A percentile compares a stretch with the other conserved stretches of the same genome.
These are phyloP conservation scores for Drosophila anomelani DNA, from an alignment of 2,888 invertebrate species.

Conservation along the genomic window DNA sequence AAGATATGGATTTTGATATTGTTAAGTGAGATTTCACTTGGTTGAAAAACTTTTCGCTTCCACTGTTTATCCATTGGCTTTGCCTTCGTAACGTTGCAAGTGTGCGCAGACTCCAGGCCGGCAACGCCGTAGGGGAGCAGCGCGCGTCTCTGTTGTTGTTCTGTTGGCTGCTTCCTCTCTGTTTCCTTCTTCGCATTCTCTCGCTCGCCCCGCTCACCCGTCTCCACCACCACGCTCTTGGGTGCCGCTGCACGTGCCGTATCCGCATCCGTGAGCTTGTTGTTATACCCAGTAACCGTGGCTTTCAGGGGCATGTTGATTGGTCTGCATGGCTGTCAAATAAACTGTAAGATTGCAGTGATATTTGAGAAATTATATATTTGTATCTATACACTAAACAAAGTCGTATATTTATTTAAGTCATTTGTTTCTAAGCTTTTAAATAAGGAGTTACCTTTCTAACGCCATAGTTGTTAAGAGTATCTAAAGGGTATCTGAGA, in stretches of 20 bases:
- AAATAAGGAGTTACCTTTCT: background rate
- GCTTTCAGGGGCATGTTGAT: background rate
- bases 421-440: background rate
- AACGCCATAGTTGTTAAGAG: too few relatives aligned
- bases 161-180: slow-evolving; percentile 7
- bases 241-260: slow-evolving; percentile 36
- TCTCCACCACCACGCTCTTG: too few relatives aligned
- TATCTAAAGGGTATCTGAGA: background rate
- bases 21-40: background rate
- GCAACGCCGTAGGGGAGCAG: slow-evolving; percentile 32
- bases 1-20: background rate
- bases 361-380: too few relatives aligned
- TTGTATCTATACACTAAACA: too few relatives aligned
- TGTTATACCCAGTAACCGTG: slow-evolving; percentile 26
- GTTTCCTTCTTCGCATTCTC: slow-evolving; percentile 2
- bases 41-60: background rate
- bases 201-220: too few relatives aligned
- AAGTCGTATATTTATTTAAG: background rate
- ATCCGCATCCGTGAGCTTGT: slow-evolving; percentile 44
- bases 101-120: slow-evolving; percentile 37
- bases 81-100: slow-evolving; percentile 14
- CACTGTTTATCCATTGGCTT: slow-evolving; percentile 14
- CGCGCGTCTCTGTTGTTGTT: slow-evolving; percentile 35
- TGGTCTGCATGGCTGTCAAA: background rate
- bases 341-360: background rate